Evolutionary conservation across 2,797 vertebrate genomes (phyloP).

Genomic region (Tinamus major): DNA sequence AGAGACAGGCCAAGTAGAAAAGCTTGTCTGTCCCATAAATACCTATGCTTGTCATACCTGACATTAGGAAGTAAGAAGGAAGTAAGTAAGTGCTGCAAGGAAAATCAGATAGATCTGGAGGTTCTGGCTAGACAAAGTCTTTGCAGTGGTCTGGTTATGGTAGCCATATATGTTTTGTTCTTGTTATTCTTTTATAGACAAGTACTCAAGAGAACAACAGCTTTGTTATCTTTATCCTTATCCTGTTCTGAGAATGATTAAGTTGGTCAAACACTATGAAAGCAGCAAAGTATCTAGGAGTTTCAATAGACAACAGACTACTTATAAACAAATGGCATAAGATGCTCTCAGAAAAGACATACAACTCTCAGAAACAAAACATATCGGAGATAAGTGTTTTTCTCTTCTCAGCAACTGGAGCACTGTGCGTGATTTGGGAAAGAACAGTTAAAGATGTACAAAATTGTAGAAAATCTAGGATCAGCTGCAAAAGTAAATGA

Average conservation of each 20-base stretch:
- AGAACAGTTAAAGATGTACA: not conserved
- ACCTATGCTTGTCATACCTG: rapidly evolving
- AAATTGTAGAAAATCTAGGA: not conserved
- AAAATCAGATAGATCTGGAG: not conserved
- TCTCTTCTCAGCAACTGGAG: not conserved
- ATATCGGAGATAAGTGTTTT: not conserved
- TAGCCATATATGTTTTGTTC: not conserved
- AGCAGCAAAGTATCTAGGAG: not conserved
- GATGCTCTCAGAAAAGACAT: not conserved
- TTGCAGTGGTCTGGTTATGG: not conserved
- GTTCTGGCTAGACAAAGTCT: not conserved
- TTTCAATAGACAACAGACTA: not conserved
- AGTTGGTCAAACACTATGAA: not conserved
- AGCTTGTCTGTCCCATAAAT: not conserved
- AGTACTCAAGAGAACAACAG: not conserved
- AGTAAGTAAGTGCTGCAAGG: not conserved
- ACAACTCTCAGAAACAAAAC: not conserved
- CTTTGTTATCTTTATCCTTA: not conserved
- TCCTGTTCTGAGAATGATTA: not conserved
- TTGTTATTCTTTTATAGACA: not conserved
- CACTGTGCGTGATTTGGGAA: not conserved
- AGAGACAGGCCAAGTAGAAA: rapidly evolving
- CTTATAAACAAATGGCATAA: not conserved
- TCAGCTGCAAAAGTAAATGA: not conserved
- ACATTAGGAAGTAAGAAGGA: not conserved